Evolutionary conservation across 2,888 invertebrate species (phyloP), one percentile per base, ranked within the genome.

Genomic region (Drosophila sordidapex): DNA sequence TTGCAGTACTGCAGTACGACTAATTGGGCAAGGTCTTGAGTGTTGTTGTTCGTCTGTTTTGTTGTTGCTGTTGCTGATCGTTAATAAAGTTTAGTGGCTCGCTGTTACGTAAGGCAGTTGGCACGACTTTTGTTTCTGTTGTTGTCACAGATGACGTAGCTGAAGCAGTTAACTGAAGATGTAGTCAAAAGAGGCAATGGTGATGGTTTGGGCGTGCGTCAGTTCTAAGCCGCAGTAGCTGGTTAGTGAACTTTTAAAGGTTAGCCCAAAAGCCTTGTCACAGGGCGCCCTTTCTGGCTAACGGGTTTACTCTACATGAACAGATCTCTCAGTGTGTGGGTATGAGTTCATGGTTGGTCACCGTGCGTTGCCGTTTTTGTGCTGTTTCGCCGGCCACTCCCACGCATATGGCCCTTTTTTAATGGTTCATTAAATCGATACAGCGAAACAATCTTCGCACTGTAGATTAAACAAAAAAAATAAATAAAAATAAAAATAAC

Each of bases 1-100:
- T 63, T 67, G 60, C 18, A 31, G 13, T 43, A 21, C 13, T 48
- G 46, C 21, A 21, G 21, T 21, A 21, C 64, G 62, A 76, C 87
- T 84, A 87, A 86, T 86, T 86, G 89, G 82, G 74, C 82, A 89
- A 89, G 85, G 85, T 89, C 77, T 89, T n/a, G 29, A 38, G 21
- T 33, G 56, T 49, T 67, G 65, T 18, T 49, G 21, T 43, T 43
- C 6, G 21, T 43, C 11, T 43, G 40, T 43, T 11, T 6, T 21
- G 43, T 4, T 46, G 43, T 46, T 21, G 58, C 46, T 67, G 62
- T 18, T 38, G 65, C 25, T 49, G 67, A 51, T 70, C 68, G 76
- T 63, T 63, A 73, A 79, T 70, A 69, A 76, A 73, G 74, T 76
- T 83, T 70, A 75, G 71, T 67, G 69, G 67, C 74, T 70, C 53